Conservation (phyloP, 2,888 invertebrate species). For the Lysandra coridon region DNA sequence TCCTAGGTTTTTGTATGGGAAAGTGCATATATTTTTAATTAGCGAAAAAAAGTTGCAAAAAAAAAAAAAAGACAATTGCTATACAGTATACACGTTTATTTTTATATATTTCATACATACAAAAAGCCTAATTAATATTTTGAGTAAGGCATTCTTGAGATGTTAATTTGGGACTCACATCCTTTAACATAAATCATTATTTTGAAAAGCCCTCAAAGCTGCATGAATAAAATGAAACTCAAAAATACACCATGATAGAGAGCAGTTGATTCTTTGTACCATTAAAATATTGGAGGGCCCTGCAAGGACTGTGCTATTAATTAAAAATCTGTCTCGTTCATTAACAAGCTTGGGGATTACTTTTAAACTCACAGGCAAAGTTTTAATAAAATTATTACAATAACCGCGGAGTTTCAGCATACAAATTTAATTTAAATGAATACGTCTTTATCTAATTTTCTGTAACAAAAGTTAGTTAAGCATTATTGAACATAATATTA, state of each 20-base stretch:
- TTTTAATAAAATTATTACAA: conserved; percentile 42
- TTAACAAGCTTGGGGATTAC: conserved; percentile 41
- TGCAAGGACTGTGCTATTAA: conserved; percentile 38
- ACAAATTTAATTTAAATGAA: conserved; percentile 28
- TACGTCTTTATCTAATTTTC: conserved; percentile 13
- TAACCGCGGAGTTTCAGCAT: conserved; percentile 33
- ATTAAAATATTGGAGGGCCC: conserved; percentile 34
- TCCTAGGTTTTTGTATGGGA: too few species aligned
- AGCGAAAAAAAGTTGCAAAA: too few species aligned
- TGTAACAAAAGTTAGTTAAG: background rate
- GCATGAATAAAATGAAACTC: background rate
- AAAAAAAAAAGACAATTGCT: too few species aligned
- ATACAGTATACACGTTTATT: too few species aligned
- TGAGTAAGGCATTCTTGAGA: background rate
- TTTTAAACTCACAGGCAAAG: conserved; percentile 40
- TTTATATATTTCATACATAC: background rate
- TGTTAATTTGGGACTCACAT: background rate
- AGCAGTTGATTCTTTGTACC: conserved; percentile 20
- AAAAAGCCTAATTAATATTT: background rate
- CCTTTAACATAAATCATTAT: background rate
- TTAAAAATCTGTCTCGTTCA: conserved; percentile 40
- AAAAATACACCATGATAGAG: conserved; percentile 11
- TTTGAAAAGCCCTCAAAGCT: background rate
- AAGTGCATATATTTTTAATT: too few species aligned
- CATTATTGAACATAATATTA: background rate